Percentiles rank a stretch among this genome's conserved stretches.
phyloP scores from a whole-genome alignment of 2,797 vertebrate species.

The Urophycis tenuis region DNA sequence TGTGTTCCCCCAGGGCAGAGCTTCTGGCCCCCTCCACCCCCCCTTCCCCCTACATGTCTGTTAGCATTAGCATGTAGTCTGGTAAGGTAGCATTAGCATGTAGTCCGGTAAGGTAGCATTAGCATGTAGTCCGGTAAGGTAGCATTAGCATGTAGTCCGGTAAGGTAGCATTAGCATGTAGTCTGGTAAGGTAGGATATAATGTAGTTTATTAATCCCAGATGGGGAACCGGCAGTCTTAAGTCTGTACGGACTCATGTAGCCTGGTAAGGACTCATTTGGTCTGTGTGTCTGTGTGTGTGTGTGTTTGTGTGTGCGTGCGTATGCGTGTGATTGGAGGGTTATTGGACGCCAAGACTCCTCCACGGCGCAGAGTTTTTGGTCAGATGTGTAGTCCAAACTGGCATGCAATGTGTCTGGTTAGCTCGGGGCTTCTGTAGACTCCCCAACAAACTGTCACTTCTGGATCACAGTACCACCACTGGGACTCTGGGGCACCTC shows the following conservation, averaged over 20 bases:
- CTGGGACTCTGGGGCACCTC: no score
- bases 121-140: no score
- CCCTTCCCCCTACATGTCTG: background rate
- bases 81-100: background rate
- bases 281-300: constrained; percentile 9
- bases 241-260: background rate
- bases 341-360: constrained; percentile 46
- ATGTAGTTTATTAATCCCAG: background rate
- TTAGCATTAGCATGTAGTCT: background rate
- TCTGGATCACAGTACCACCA: constrained; percentile 18
- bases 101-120: background rate
- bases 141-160: background rate
- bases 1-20: background rate
- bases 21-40: background rate
- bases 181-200: background rate
- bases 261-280: background rate
- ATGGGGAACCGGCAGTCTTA: background rate
- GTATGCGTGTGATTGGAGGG: constrained; percentile 32
- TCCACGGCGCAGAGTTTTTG: constrained; percentile 68
- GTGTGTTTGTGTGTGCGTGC: constrained; percentile 24
- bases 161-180: background rate
- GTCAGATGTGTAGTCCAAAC: constrained; percentile 38
- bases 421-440: background rate
- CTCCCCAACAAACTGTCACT: background rate
- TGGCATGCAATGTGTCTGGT: constrained; percentile 46